Evolutionary conservation across 2,113 vertebrate genomes (phyloP).

Genomic region (Odocoileus virginianus): DNA sequence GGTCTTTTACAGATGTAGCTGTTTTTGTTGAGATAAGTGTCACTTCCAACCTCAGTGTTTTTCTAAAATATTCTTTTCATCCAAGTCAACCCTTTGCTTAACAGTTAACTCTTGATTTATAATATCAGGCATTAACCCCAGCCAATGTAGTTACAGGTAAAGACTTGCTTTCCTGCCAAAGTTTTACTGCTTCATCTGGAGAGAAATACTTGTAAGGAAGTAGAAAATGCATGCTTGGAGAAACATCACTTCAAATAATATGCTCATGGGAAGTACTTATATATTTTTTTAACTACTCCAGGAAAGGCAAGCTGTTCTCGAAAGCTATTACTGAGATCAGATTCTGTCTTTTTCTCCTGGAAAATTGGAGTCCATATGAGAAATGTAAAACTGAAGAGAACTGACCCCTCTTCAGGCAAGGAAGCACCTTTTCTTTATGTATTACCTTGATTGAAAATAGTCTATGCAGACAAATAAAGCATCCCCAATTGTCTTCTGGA

Average conservation of each 20-base stretch:
- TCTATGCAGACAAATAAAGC: slow-evolving; percentile 15
- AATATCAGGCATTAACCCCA: neutral
- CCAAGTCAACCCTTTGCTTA: neutral
- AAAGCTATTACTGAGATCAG: neutral
- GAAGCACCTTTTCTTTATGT: neutral
- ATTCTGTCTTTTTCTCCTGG: neutral
- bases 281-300: neutral
- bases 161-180: neutral
- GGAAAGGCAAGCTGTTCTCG: neutral
- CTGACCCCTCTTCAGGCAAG: neutral
- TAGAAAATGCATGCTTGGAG: neutral
- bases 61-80: neutral
- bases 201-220: neutral
- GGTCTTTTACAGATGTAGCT: neutral
- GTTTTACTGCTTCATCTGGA: neutral
- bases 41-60: neutral
- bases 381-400: neutral
- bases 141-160: neutral
- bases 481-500: neutral
- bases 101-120: neutral
- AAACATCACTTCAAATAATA: slow-evolving; percentile 8
- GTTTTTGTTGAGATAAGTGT: neutral
- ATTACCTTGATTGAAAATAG: neutral
- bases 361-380: neutral
- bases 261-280: neutral